A percentile compares a stretch with the other conserved stretches of the same genome.
These are phyloP conservation scores for Menidia beryllina DNA, from an alignment of 2,113 vertebrate genomes.

Conservation along the genomic window DNA sequence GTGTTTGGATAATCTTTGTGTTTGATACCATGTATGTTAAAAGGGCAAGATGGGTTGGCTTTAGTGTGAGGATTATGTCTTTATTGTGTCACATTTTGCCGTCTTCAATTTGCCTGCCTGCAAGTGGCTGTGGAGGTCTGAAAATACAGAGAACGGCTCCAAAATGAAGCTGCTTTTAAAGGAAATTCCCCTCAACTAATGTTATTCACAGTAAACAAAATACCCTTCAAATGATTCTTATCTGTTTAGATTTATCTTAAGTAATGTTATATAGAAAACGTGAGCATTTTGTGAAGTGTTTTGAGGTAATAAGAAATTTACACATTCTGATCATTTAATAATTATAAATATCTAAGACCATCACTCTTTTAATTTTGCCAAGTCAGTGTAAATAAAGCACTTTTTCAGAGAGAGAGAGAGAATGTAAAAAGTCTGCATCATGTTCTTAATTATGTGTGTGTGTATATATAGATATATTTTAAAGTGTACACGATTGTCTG, in stretches of 20 bases:
- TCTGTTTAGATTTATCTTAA: not conserved
- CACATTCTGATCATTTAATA: too few species aligned
- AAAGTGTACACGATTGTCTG: not conserved
- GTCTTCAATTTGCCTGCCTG: not conserved
- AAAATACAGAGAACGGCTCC: not conserved
- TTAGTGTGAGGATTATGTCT: slow-evolving; percentile 16
- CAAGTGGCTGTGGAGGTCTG: not conserved
- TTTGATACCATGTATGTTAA: slow-evolving; percentile 49
- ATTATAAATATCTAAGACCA: not conserved
- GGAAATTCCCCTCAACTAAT: not conserved
- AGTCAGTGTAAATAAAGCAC: too few species aligned
- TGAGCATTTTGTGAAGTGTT: not conserved
- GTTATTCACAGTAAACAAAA: not conserved
- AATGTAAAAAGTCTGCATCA: not conserved
- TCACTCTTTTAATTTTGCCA: too few species aligned
- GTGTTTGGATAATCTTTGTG: slow-evolving; percentile 62
- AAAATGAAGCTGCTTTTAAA: not conserved
- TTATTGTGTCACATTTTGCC: not conserved
- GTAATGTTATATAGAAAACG: not conserved
- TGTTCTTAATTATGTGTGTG: not conserved
- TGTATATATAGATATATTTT: too few species aligned
- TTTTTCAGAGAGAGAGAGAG: too few species aligned
- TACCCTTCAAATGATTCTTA: too few species aligned
- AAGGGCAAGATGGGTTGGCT: slow-evolving; percentile 3
- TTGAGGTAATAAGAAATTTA: too few species aligned